Conservation (phyloP, 2,888 invertebrate species). For the Amorpha juglandis region DNA sequence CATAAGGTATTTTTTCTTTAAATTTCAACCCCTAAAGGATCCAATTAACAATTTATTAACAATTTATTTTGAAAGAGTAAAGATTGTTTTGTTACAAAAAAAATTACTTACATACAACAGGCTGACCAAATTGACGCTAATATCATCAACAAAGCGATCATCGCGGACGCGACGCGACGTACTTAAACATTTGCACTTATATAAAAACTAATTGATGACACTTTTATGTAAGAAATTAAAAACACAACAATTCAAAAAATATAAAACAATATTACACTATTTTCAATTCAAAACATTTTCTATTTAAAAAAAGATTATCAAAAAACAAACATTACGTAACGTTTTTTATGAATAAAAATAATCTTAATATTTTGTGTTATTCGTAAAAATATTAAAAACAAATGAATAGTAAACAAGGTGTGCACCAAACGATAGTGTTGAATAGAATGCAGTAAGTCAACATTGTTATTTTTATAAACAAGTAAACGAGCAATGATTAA, state of each 20-base stretch:
- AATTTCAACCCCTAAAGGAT: too few species aligned
- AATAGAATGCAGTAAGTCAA: constrained; percentile 17
- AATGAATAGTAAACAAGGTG: constrained; percentile 6
- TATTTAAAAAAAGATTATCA: too few species aligned
- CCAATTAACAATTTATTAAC: too few species aligned
- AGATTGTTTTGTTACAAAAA: neutral
- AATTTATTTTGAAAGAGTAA: too few species aligned
- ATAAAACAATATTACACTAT: too few species aligned
- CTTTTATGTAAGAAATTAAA: neutral
- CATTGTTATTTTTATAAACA: constrained; percentile 6
- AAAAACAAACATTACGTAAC: too few species aligned
- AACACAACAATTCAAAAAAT: too few species aligned
- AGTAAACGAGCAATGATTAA: constrained; percentile 17
- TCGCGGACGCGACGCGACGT: neutral
- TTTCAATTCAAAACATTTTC: too few species aligned
- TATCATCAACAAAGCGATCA: constrained; percentile 24
- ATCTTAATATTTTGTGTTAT: neutral
- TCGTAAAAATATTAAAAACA: neutral
- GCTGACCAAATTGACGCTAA: constrained; percentile 25
- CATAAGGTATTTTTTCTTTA: too few species aligned
- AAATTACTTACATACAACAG: constrained; percentile 26
- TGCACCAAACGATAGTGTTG: neutral
- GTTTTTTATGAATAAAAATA: too few species aligned
- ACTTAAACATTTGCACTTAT: constrained; percentile 2
- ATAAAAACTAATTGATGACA: neutral